Base-by-base conservation (phyloP, 1,140 invertebrate species). In the Choristoneura fumiferana region DNA sequence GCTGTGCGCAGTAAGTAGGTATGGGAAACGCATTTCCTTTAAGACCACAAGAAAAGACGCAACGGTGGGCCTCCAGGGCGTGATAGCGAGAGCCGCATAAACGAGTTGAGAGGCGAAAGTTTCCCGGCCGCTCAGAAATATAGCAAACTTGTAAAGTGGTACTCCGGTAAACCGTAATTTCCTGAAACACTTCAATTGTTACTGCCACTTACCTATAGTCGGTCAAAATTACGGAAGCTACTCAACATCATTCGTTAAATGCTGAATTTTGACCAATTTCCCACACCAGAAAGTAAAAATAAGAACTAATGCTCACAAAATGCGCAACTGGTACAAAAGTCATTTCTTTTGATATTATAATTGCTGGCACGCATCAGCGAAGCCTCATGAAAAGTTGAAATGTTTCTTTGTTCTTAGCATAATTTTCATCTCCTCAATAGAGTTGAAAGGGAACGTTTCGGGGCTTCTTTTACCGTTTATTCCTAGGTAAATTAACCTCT, bases 281-380 rank as follows among this genome's bases (percentile, higher is more conserved):
- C n/a, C n/a, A n/a, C n/a, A n/a, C n/a, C n/a, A n/a, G n/a, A n/a
- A n/a, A n/a, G n/a, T n/a, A n/a, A n/a, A n/a, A n/a, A n/a, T n/a
- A n/a, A n/a, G n/a, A n/a, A n/a, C n/a, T n/a, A n/a, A n/a, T n/a
- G n/a, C n/a, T n/a, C n/a, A n/a, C n/a, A n/a, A n/a, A n/a, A 29
- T 2, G 22, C 22, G 22, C n/a, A 34, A 38, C 35, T 37, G 37
- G 57, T 17, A 29, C 29, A n/a, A 36, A 55, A 60, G 53, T 64
- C 49, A 33, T 58, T 70, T 63, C 55, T 57, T 66, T 70, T 62
- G 59, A 70, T 66, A 64, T 64, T 69, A 58, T 66, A 65, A 71
- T 67, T 65, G 62, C 61, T 61, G 56, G 65, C 62, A 63, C 57
- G 62, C 55, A 58, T 71, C 60, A 67, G 53, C 43, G 53, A 58